Evolutionary conservation across 2,797 vertebrate genomes (phyloP).

Genomic region (Schizothorax lantsangensis): DNA sequence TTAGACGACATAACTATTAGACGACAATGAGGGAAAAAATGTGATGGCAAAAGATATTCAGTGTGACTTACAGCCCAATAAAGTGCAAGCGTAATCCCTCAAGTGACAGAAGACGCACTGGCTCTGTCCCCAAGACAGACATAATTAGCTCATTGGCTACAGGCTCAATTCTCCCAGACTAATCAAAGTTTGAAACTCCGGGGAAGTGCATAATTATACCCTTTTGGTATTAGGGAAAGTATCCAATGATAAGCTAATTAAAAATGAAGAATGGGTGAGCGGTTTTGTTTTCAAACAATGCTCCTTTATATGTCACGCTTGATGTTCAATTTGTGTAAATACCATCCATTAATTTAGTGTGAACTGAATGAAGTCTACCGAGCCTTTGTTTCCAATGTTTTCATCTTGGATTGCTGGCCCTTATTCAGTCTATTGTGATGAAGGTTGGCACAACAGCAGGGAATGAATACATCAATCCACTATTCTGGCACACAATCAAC

Average conservation of each 20-base stretch:
- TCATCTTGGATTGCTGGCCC: constrained; percentile 28
- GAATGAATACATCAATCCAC: neutral
- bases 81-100: constrained; percentile 37
- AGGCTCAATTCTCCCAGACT: constrained; percentile 36
- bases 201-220: constrained; percentile 57
- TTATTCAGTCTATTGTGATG: constrained; percentile 20
- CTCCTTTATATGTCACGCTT: constrained; percentile 47
- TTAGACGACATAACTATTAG: constrained; percentile 12
- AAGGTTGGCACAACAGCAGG: neutral
- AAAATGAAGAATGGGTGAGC: constrained; percentile 49
- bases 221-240: constrained; percentile 54
- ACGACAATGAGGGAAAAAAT: neutral
- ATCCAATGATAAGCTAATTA: constrained; percentile 61
- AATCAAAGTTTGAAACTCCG: constrained; percentile 51
- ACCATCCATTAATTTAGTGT: constrained; percentile 46
- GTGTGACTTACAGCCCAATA: constrained; percentile 15
- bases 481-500: constrained; percentile 11
- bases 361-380: constrained; percentile 37
- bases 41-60: neutral
- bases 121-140: constrained; percentile 2
- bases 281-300: constrained; percentile 53
- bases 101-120: constrained; percentile 20
- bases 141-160: constrained; percentile 42
- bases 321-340: constrained; percentile 57
- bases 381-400: constrained; percentile 34